Base-by-base conservation (phyloP, 2,888 invertebrate genomes). In the Chironomus tentans region DNA sequence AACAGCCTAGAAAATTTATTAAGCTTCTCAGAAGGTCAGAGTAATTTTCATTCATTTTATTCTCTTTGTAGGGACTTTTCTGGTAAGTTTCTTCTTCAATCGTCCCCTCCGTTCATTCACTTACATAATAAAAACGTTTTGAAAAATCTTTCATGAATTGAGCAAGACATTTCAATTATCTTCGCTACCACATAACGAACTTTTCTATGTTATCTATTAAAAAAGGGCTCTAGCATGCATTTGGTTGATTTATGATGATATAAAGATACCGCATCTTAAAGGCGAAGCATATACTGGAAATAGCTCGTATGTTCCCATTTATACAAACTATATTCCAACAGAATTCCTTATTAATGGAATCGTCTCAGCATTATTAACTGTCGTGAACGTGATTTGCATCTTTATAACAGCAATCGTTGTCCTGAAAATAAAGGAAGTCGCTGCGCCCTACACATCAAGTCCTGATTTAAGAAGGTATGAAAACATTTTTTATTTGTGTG, bases 381-480 rank as follows among this genome's bases (percentile, higher is more conserved):
- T 93, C 71, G 87, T 94, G 48, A 94, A 94, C 82, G 93, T 94
- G 77, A 87, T 91, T 80, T 92, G 93, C 83, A 94, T 94, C 81
- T 91, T 93, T 81, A 87, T 92, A 79, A 91, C 92, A 72, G 93
- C 92, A 2, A 89, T 93, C 79, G 86, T 92, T 78, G 90, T 93
- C 77, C 84, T 94, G 71, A 93, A 92, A 88, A 91, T 93, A 78
- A 94, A 94, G 82, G 93, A 93, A 83, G 92, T 93, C 7, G 91
- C 91, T 0, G 92, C 93, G 72, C 93, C 92, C 0, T 90, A 91
- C 80, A 91, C 91, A 0, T 91, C 91, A 0, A 90, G 90, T 77
- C 89, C 90, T 24, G 90, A 90, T 80, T 84, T 92, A 71, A 87
- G 90, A 78, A 85, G 92, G 79, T 87, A 79, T 82, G 83, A 81